A percentile compares a stretch with the other conserved stretches of the same genome.
phyloP scores from a whole-genome alignment of 2,113 vertebrate genomes.

The Ahaetulla prasina region DNA sequence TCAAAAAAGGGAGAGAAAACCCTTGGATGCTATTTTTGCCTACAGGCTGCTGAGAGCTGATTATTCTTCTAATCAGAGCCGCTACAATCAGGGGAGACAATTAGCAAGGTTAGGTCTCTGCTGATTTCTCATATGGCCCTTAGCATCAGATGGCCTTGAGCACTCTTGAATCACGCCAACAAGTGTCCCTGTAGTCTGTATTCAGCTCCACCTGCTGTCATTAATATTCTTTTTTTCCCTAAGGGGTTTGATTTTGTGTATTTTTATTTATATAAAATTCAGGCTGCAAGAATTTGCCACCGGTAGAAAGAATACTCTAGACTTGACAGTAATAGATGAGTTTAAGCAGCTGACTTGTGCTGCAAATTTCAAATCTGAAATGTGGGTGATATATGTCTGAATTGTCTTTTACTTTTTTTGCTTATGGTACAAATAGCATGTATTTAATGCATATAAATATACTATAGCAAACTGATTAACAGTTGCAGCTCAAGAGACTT shows the following conservation, averaged over 20 bases:
- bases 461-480: background rate
- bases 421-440: background rate
- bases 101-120: constrained; percentile 69
- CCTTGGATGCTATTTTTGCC: constrained; percentile 55
- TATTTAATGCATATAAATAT: background rate
- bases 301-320: constrained; percentile 41
- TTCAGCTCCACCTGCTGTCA: constrained; percentile 53
- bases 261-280: constrained; percentile 45
- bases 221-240: constrained; percentile 40
- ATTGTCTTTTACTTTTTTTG: background rate
- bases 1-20: background rate
- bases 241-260: constrained; percentile 39
- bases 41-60: constrained; percentile 65
- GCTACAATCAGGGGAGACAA: constrained; percentile 67
- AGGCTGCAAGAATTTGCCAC: constrained; percentile 15
- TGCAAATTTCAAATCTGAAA: constrained; percentile 26
- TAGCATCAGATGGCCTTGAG: constrained; percentile 62
- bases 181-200: constrained; percentile 55
- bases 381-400: background rate
- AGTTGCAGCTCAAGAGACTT: background rate
- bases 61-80: constrained; percentile 70
- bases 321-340: background rate
- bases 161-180: constrained; percentile 64
- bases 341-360: constrained; percentile 34
- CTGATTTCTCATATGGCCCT: constrained; percentile 61